These are phyloP conservation scores for Napeogenes sylphis DNA, from an alignment of 2,888 invertebrate species.

Conservation along the genomic window DNA sequence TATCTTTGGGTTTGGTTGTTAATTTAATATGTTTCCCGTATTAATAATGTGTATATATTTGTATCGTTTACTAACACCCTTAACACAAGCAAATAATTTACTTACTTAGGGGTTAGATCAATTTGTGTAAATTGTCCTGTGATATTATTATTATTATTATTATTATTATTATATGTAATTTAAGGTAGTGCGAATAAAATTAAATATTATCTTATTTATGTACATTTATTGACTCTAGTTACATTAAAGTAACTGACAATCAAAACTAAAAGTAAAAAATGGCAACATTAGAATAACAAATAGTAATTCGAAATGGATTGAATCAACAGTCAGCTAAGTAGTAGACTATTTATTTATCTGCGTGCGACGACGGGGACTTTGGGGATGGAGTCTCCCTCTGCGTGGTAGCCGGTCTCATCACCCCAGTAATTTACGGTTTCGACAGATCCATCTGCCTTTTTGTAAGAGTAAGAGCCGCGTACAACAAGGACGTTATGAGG, in stretches of 20 bases:
- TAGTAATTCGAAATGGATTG: not conserved
- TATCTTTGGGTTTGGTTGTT: no score
- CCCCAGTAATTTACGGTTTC: conserved; percentile 75
- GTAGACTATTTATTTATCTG: conserved; percentile 41
- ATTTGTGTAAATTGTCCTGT: no score
- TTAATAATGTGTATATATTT: no score
- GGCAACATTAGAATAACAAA: conserved; percentile 44
- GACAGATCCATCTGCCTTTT: conserved; percentile 72
- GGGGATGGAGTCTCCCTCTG: conserved; percentile 79
- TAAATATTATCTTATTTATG: conserved; percentile 15
- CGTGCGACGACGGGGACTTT: conserved; percentile 51
- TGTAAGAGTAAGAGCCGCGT: conserved; percentile 78
- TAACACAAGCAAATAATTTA: no score
- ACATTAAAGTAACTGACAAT: conserved; percentile 42
- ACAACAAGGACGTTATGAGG: conserved; percentile 74
- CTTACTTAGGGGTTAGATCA: no score
- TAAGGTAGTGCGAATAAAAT: conserved; percentile 24
- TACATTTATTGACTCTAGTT: not conserved
- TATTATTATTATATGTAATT: no score
- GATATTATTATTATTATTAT: no score
- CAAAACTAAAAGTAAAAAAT: conserved; percentile 42
- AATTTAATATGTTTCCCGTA: no score
- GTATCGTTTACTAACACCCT: no score
- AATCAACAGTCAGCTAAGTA: conserved; percentile 27
- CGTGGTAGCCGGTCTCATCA: conserved; percentile 81